phyloP scores from a whole-genome alignment of 2,113 vertebrate species.

The Ceyx cyanopectus region DNA sequence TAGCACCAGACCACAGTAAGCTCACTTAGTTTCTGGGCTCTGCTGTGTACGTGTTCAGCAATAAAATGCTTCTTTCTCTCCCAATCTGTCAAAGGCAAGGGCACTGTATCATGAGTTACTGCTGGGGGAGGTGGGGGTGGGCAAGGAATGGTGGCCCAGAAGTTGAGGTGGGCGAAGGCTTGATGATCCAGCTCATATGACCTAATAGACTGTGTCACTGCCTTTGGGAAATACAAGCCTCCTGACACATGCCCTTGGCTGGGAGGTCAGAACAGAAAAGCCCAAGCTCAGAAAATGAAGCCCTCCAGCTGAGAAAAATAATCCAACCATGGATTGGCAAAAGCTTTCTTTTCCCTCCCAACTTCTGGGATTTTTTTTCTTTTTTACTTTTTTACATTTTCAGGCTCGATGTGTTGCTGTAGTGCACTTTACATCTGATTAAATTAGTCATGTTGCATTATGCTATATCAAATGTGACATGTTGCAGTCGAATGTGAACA shows the following conservation, averaged over 20 bases:
- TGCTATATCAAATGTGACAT: slow-evolving; percentile 65
- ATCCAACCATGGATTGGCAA: slow-evolving; percentile 34
- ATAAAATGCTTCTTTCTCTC: slow-evolving; percentile 43
- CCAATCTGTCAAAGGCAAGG: slow-evolving; percentile 22
- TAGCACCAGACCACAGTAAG: slow-evolving; percentile 1
- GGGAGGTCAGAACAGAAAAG: slow-evolving; percentile 74
- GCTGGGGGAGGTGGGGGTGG: slow-evolving; percentile 22
- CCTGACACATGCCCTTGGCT: slow-evolving; percentile 65
- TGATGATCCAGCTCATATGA: slow-evolving; percentile 53
- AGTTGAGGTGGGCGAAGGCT: slow-evolving; percentile 30
- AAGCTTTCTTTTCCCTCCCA: slow-evolving; percentile 29
- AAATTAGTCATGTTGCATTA: slow-evolving; percentile 77
- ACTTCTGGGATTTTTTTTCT: background rate
- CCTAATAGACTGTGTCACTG: slow-evolving; percentile 68
- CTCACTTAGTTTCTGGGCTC: background rate
- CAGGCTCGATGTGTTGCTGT: slow-evolving; percentile 48
- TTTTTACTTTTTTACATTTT: background rate
- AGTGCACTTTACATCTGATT: slow-evolving; percentile 74
- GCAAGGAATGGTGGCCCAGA: slow-evolving; percentile 51
- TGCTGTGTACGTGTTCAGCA: slow-evolving; percentile 40
- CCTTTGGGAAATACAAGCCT: slow-evolving; percentile 55
- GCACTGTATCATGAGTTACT: background rate
- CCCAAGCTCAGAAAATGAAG: slow-evolving; percentile 60
- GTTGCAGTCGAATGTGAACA: slow-evolving; percentile 69
- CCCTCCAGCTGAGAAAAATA: slow-evolving; percentile 69